These are phyloP conservation scores for Encarsia formosa DNA, from an alignment of 2,888 invertebrate species.

Conservation along the genomic window DNA sequence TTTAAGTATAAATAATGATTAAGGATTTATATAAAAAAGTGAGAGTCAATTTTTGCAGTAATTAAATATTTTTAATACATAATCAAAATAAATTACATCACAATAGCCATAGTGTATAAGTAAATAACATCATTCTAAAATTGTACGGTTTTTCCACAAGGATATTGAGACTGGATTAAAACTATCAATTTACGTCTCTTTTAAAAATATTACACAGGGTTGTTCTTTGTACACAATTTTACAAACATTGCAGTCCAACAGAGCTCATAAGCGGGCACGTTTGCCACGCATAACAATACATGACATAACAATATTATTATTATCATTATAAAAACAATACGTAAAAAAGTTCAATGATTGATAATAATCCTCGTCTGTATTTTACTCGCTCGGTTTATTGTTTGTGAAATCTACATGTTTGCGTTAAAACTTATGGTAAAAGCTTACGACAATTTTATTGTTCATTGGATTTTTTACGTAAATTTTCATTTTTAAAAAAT, in stretches of 20 bases:
- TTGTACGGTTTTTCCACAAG: slow-evolving; percentile 24
- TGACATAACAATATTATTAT: slow-evolving; percentile 27
- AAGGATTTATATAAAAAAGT: too few species aligned
- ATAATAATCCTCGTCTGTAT: slow-evolving; percentile 9
- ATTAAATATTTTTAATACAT: slow-evolving; percentile 29
- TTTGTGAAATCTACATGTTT: slow-evolving; percentile 13
- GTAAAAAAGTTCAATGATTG: slow-evolving; percentile 19
- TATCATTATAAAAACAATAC: slow-evolving; percentile 25
- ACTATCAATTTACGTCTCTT: background rate
- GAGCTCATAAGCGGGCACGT: slow-evolving; percentile 28
- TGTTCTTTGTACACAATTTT: slow-evolving; percentile 35
- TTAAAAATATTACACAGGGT: slow-evolving; percentile 22
- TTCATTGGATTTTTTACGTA: slow-evolving; percentile 16
- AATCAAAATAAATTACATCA: slow-evolving; percentile 45
- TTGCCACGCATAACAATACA: slow-evolving; percentile 25
- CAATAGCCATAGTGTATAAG: slow-evolving; percentile 37
- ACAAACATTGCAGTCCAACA: slow-evolving; percentile 34
- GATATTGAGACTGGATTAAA: slow-evolving; percentile 13
- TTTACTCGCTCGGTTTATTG: slow-evolving; percentile 8
- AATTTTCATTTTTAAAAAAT: slow-evolving; percentile 17
- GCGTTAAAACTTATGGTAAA: slow-evolving; percentile 15
- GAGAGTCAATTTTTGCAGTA: slow-evolving; percentile 11
- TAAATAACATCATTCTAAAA: slow-evolving; percentile 29
- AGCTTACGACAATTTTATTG: slow-evolving; percentile 20
- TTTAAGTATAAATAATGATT: too few species aligned